Evolutionary conservation across 2,888 invertebrate species (phyloP).

Genomic region (Troides helena): DNA sequence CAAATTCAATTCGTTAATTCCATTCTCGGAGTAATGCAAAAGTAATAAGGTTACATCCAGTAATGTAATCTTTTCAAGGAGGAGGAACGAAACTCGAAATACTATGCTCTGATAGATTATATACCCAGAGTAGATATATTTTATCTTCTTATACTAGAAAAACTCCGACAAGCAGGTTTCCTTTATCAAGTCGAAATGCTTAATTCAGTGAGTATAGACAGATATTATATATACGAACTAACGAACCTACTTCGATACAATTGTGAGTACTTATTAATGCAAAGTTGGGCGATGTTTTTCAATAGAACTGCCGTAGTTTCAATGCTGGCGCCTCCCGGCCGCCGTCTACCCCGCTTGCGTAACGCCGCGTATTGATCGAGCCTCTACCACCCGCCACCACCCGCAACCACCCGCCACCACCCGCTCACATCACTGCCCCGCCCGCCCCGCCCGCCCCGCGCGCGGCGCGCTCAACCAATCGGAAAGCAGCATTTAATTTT

Average conservation of each 20-base stretch:
- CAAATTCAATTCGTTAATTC: background rate
- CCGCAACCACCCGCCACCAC: slow-evolving; percentile 34
- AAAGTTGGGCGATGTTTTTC: too few relatives aligned
- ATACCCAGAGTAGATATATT: too few relatives aligned
- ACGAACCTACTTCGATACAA: too few relatives aligned
- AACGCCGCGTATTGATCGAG: slow-evolving; percentile 71
- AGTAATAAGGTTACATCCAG: background rate
- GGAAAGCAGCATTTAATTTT: slow-evolving; percentile 65
- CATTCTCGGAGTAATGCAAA: slow-evolving; percentile 3
- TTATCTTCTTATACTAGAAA: too few relatives aligned
- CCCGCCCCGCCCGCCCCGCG: slow-evolving; percentile 37
- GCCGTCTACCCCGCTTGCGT: slow-evolving; percentile 55
- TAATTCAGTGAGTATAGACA: too few relatives aligned
- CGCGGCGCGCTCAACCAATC: slow-evolving; percentile 54
- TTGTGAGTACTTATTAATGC: too few relatives aligned
- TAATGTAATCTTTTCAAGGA: too few relatives aligned
- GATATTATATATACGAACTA: too few relatives aligned
- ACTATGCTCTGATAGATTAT: too few relatives aligned
- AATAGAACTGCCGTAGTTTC: background rate
- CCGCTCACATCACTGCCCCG: slow-evolving; percentile 36
- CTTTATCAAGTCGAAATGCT: too few relatives aligned
- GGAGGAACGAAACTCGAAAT: too few relatives aligned
- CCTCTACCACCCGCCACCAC: slow-evolving; percentile 29
- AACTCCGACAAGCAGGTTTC: too few relatives aligned
- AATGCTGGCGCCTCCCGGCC: slow-evolving; percentile 40